These are phyloP conservation scores for Platycheirus albimanus DNA, from an alignment of 2,888 invertebrate genomes.

Conservation along the genomic window DNA sequence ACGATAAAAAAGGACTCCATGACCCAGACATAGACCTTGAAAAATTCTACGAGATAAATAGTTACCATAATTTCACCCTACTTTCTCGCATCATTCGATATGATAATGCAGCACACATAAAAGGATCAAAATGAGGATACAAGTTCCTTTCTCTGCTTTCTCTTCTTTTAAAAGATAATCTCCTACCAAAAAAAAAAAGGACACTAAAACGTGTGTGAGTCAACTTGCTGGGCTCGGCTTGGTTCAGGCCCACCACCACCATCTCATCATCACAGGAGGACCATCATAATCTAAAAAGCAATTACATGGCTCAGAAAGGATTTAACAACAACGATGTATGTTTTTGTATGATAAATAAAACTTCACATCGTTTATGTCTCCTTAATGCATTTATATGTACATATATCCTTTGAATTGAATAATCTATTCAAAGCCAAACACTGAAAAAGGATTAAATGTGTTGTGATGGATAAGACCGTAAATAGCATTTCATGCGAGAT, in stretches of 20 bases:
- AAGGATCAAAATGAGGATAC: background rate
- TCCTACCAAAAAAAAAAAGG: background rate
- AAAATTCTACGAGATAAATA: background rate
- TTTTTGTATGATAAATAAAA: conserved; percentile 11
- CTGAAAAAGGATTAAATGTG: conserved; percentile 25
- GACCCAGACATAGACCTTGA: too few species aligned
- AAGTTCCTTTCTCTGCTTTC: background rate
- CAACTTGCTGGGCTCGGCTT: too few species aligned
- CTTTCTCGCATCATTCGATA: background rate
- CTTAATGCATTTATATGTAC: conserved; percentile 30
- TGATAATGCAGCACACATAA: conserved; percentile 15
- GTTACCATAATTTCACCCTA: background rate
- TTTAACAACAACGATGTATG: conserved; percentile 1
- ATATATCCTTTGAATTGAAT: conserved; percentile 33
- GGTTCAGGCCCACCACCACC: too few species aligned
- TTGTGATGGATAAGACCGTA: conserved; percentile 23
- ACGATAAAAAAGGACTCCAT: conserved; percentile 6
- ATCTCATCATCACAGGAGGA: background rate
- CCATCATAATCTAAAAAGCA: conserved; percentile 28
- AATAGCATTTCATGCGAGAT: conserved; percentile 16
- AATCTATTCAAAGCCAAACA: conserved; percentile 36
- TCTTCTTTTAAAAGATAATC: background rate
- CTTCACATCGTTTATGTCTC: conserved; percentile 6
- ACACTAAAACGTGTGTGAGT: background rate
- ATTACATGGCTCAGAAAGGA: conserved; percentile 22